Base-by-base conservation (phyloP, 2,797 vertebrate genomes). In the Phrynocephalus forsythii region DNA sequence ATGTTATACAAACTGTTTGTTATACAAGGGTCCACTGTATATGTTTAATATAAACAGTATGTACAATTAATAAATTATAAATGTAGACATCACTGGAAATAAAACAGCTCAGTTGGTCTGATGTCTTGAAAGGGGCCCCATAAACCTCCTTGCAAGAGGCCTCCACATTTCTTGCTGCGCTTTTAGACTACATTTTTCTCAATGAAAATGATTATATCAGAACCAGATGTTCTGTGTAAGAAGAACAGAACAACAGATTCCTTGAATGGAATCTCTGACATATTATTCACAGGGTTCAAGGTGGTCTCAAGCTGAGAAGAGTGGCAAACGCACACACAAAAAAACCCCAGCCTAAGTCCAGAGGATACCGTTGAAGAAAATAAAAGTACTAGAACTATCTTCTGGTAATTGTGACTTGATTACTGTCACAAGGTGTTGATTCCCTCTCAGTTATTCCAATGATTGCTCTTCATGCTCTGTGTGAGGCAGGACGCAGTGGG, bases 141-240 rank as follows among this genome's bases (percentile, higher is more conserved):
- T 88, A 81, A 81, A 81, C 73, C 80, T 44, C 76, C 30, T 81
- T 80, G 44, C 48, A 85, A 38, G 83, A 60, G 77, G 71, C 83
- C 83, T 52, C 78, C 77, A 76, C 22, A 81, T 75, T 85, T 88
- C 52, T 88, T 81, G 76, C 67, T 88, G 18, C 38, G 60, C 87
- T 88, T 88, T 85, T 73, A 75, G 94, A 87, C 84, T 72, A 82
- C 84, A 94, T 94, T 94, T 92, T 94, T 69, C 78, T 94, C 94
- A 67, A 86, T 0, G 0, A 69, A 90, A 92, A 85, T 79, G 87
- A 91, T 44, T 95, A 94, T 93, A 91, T 91, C 75, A 0, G 85
- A 91, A 90, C 90, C 93, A 94, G 79, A 88, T 90, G 15, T 87
- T 77, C 52, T 77, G 66, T 87, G 77, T 71, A 93, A 94, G 87